These are phyloP conservation scores for Metellina segmentata DNA, from an alignment of 2,888 invertebrate genomes.

Conservation along the genomic window DNA sequence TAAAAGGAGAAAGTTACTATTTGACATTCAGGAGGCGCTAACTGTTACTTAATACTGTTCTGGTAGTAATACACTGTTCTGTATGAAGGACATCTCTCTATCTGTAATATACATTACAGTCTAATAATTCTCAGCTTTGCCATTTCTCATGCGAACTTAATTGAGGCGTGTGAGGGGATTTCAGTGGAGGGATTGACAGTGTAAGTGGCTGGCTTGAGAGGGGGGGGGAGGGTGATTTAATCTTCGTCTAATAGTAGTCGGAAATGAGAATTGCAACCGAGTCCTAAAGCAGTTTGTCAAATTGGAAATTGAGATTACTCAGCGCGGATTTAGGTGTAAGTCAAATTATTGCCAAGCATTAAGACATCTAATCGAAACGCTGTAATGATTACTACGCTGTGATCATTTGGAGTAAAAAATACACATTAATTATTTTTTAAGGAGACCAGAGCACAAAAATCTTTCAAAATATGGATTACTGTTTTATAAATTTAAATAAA, in stretches of 20 bases:
- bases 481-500: too few species aligned
- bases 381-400: background rate
- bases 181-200: slow-evolving; percentile 8
- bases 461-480: too few species aligned
- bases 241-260: slow-evolving; percentile 11
- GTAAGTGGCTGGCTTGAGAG: background rate
- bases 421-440: too few species aligned
- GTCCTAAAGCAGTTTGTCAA: slow-evolving; percentile 6
- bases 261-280: slow-evolving; percentile 2
- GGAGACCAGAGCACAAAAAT: too few species aligned
- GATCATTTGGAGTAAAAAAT: too few species aligned
- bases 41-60: background rate
- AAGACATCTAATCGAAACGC: background rate
- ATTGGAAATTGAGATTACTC: background rate
- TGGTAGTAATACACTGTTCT: background rate
- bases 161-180: slow-evolving; percentile 1
- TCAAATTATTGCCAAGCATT: background rate
- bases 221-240: slow-evolving; percentile 15
- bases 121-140: background rate
- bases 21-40: background rate
- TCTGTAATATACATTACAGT: background rate
- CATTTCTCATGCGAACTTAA: slow-evolving; percentile 1
- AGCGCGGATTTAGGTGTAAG: background rate
- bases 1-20: background rate
- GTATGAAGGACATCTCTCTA: background rate